These are phyloP conservation scores for Takifugu flavidus DNA, from an alignment of 2,113 vertebrate genomes.

Conservation along the genomic window DNA sequence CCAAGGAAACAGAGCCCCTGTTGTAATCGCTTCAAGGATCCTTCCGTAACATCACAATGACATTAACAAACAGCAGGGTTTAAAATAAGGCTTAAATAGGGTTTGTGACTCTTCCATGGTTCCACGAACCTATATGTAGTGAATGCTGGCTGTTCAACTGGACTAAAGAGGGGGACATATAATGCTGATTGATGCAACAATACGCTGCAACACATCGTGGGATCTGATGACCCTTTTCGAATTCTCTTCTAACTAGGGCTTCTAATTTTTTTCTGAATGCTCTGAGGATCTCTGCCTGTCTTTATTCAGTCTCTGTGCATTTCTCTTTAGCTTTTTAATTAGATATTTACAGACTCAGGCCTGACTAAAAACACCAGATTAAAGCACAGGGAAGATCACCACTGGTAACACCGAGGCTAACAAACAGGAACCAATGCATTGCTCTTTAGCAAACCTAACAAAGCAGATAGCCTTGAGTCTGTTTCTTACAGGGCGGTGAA, in stretches of 20 bases:
- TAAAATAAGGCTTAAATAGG: no score
- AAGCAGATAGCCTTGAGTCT: constrained; percentile 38
- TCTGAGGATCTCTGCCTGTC: constrained; percentile 14
- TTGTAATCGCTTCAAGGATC: no score
- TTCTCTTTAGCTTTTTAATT: constrained; percentile 41
- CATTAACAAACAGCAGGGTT: no score
- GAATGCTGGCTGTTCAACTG: constrained; percentile 2
- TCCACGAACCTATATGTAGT: neutral
- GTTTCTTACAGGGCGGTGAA: constrained; percentile 29
- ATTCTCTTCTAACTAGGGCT: no score
- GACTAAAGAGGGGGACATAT: constrained; percentile 1
- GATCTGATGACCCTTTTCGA: no score
- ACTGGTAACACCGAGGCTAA: constrained; percentile 47
- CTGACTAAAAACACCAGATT: constrained; percentile 40
- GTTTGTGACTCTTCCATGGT: no score
- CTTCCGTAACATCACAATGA: no score
- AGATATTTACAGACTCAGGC: constrained; percentile 54
- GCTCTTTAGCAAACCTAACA: constrained; percentile 52
- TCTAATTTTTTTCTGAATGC: no score
- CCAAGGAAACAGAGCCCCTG: no score
- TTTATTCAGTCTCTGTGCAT: constrained; percentile 48
- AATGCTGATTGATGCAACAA: constrained; percentile 19
- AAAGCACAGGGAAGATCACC: constrained; percentile 51
- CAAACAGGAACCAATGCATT: neutral
- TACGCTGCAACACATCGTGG: constrained; percentile 14